Percentiles rank a stretch among this genome's conserved stretches.
Evolutionary conservation across 2,113 vertebrate species (phyloP).

Genomic region (Xiphophorus couchianus): DNA sequence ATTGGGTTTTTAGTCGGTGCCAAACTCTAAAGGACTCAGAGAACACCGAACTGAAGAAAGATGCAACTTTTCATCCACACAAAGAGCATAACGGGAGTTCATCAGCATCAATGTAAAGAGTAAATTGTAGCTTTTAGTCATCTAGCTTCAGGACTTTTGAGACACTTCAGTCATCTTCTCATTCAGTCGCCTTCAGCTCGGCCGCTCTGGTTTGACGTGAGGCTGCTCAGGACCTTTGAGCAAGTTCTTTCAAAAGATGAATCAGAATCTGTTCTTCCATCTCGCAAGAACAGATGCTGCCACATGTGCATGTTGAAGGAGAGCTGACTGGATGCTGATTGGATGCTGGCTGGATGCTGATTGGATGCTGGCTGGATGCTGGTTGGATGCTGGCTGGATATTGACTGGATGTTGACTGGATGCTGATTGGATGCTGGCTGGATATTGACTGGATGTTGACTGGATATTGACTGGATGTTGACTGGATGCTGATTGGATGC

Average conservation of each 20-base stretch:
- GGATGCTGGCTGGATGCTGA: neutral
- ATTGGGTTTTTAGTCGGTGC: neutral
- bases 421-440: neutral
- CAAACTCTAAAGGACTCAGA: neutral
- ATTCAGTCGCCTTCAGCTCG: neutral
- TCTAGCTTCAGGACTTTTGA: constrained; percentile 5
- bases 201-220: neutral
- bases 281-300: neutral
- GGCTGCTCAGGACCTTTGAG: neutral
- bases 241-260: neutral
- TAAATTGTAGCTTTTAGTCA: constrained; percentile 6
- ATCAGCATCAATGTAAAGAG: neutral
- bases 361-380: too few relatives aligned
- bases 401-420: too few relatives aligned
- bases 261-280: neutral
- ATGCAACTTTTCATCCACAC: neutral
- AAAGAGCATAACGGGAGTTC: neutral
- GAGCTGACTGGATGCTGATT: constrained; percentile 3
- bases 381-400: too few relatives aligned
- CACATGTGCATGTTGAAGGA: neutral
- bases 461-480: neutral
- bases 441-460: neutral
- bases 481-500: too few relatives aligned
- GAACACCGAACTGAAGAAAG: neutral
- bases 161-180: neutral